Percentiles rank a stretch among this genome's conserved stretches.
Evolutionary conservation across 2,797 vertebrate genomes (phyloP).

Genomic region (Megalops cyprinoides): DNA sequence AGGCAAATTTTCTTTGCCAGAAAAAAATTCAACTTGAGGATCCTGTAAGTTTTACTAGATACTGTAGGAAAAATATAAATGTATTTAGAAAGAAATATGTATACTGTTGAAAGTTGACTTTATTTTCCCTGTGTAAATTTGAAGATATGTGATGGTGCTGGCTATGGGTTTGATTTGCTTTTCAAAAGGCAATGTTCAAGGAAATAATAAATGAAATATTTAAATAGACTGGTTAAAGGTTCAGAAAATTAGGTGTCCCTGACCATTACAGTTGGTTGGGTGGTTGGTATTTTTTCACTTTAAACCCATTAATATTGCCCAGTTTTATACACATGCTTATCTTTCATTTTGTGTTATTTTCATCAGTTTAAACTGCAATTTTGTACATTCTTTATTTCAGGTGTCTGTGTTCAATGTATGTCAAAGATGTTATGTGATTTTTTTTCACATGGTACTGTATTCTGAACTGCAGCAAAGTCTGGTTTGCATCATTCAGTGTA

Average conservation of each 20-base stretch:
- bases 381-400: conserved; percentile 8
- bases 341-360: background rate
- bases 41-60: background rate
- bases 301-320: background rate
- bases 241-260: background rate
- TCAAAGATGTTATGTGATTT: background rate
- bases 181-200: conserved; percentile 20
- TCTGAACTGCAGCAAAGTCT: background rate
- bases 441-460: conserved; percentile 11
- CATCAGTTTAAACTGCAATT: background rate
- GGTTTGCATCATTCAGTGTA: background rate
- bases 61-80: conserved; percentile 17
- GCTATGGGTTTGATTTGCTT: conserved; percentile 12
- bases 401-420: background rate
- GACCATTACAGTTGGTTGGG: background rate
- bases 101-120: conserved; percentile 11
- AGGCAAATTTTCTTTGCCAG: conserved; percentile 25
- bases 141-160: background rate
- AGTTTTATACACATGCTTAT: conserved; percentile 8
- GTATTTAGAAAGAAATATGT: conserved; percentile 14
- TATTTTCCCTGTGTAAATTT: conserved; percentile 20
- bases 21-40: conserved; percentile 20
- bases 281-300: background rate
- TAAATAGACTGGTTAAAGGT: conserved; percentile 13
- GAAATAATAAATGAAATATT: conserved; percentile 6